Evolutionary conservation across 2,888 invertebrate genomes (phyloP).

Genomic region (Drosophila meridionalis): DNA sequence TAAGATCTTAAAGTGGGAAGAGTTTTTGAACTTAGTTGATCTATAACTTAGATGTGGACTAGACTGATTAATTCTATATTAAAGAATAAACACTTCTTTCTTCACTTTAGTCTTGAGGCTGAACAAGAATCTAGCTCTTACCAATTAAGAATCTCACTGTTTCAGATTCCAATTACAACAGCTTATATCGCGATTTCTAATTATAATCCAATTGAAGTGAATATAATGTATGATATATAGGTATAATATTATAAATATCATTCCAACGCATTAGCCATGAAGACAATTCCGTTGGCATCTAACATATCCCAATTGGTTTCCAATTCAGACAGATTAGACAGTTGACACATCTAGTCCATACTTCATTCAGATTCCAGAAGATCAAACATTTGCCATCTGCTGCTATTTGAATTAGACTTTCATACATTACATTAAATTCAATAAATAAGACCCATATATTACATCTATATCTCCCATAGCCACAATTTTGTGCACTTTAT

Average conservation of each 20-base stretch:
- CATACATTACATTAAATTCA: neutral
- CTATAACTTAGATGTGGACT: neutral
- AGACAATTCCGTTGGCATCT: neutral
- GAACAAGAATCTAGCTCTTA: too few relatives aligned
- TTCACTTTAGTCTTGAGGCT: neutral
- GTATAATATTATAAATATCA: too few relatives aligned
- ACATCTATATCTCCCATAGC: neutral
- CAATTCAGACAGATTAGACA: neutral
- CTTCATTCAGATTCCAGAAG: neutral
- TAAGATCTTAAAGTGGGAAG: neutral
- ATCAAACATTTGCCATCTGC: neutral
- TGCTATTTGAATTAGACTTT: neutral
- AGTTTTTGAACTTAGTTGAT: neutral
- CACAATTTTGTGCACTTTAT: neutral
- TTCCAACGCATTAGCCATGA: neutral
- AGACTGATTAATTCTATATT: neutral
- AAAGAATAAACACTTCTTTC: too few relatives aligned
- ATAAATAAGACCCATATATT: neutral
- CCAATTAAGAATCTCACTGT: too few relatives aligned
- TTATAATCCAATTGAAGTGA: neutral
- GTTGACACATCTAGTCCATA: neutral
- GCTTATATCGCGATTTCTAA: neutral
- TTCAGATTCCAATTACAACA: neutral
- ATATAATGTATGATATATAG: neutral
- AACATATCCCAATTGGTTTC: neutral